Evolutionary conservation across 1,140 invertebrate species (phyloP).

Genomic region (Sinonovacula constricta): DNA sequence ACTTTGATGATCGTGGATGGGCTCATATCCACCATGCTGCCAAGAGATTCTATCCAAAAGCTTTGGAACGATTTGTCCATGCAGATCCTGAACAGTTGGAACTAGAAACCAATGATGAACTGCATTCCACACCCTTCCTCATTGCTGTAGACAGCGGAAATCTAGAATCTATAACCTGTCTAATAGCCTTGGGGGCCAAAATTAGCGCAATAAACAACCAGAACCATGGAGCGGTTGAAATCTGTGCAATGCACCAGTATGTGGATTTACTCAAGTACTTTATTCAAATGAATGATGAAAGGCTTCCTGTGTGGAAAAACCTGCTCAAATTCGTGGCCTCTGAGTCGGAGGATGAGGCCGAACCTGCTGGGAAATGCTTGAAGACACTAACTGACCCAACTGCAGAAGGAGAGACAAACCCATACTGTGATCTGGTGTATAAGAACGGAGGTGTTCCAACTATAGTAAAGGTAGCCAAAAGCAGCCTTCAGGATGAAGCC

Average conservation of each 20-base stretch:
- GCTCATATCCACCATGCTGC: conserved; percentile 76
- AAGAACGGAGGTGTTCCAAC: conserved; percentile 68
- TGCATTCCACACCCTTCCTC: conserved; percentile 73
- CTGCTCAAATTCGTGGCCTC: conserved; percentile 72
- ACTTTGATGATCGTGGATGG: conserved; percentile 75
- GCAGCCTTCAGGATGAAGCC: conserved; percentile 61
- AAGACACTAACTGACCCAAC: conserved; percentile 68
- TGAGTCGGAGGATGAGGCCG: conserved; percentile 73
- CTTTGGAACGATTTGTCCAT: conserved; percentile 72
- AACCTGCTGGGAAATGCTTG: conserved; percentile 73
- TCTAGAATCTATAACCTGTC: conserved; percentile 68
- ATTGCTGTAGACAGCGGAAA: conserved; percentile 73
- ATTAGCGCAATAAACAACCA: conserved; percentile 67
- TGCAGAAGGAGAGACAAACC: conserved; percentile 59
- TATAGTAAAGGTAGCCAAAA: conserved; percentile 71
- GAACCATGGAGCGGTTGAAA: conserved; percentile 76
- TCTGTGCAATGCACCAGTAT: conserved; percentile 71
- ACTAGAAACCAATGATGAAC: conserved; percentile 74
- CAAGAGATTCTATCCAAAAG: conserved; percentile 72
- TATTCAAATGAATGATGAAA: conserved; percentile 62
- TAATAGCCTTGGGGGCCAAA: conserved; percentile 71
- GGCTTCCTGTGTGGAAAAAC: conserved; percentile 76
- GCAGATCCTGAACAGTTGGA: conserved; percentile 70
- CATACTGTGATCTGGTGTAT: conserved; percentile 65
- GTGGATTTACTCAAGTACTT: conserved; percentile 72